These are phyloP conservation scores for Cyprinodon tularosa DNA, from an alignment of 2,113 vertebrate genomes.

Conservation along the genomic window DNA sequence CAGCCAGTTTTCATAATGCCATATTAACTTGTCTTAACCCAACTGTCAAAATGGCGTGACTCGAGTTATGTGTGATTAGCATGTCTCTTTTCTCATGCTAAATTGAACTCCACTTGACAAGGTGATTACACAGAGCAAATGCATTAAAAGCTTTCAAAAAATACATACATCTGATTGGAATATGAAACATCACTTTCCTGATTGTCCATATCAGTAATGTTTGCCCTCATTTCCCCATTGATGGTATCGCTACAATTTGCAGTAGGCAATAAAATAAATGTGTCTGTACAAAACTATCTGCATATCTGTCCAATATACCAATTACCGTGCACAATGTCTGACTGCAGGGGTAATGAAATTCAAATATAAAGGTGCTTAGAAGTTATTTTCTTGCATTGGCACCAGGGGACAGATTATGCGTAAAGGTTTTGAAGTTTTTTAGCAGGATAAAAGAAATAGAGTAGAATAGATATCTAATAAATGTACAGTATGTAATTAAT, in stretches of 20 bases:
- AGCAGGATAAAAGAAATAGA: constrained; percentile 11
- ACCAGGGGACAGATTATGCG: background rate
- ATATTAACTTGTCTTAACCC: background rate
- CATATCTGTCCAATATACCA: constrained; percentile 50
- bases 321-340: constrained; percentile 43
- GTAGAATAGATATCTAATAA: constrained; percentile 13
- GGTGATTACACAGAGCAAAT: constrained; percentile 36
- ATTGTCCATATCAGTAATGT: constrained; percentile 33
- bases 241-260: constrained; percentile 57
- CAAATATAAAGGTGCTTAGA: background rate
- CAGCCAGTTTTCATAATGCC: constrained; percentile 1
- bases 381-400: constrained; percentile 23
- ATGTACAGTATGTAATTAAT: constrained; percentile 8
- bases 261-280: constrained; percentile 56
- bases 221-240: constrained; percentile 38
- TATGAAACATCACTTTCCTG: constrained; percentile 32
- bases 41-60: constrained; percentile 5
- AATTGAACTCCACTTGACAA: constrained; percentile 24
- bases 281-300: constrained; percentile 57
- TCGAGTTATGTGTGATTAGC: constrained; percentile 14
- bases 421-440: constrained; percentile 5
- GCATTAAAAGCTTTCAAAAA: constrained; percentile 31
- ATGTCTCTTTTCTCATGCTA: constrained; percentile 35
- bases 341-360: constrained; percentile 14
- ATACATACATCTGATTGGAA: constrained; percentile 7